Evolutionary conservation across 2,113 vertebrate species (phyloP).

Genomic region (Petroica traversi): DNA sequence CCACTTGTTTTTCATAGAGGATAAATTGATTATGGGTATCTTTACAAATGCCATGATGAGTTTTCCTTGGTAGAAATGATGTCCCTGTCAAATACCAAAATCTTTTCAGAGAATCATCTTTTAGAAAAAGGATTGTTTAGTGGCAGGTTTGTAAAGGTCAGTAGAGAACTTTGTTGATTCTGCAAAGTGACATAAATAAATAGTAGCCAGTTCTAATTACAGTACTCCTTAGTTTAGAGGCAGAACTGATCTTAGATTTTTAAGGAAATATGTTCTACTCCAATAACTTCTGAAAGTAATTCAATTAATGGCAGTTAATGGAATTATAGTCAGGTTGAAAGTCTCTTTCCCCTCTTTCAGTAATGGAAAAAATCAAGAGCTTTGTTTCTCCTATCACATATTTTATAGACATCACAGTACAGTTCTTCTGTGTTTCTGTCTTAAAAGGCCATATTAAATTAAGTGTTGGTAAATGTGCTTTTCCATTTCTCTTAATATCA

Average conservation of each 20-base stretch:
- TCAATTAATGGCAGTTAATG: neutral
- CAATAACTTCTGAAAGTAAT: neutral
- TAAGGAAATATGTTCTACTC: neutral
- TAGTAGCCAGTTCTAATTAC: neutral
- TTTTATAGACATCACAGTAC: neutral
- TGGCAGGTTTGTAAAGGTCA: neutral
- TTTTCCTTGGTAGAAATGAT: neutral
- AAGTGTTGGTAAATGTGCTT: neutral
- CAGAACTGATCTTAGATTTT: neutral
- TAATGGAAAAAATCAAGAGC: neutral
- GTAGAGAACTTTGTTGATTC: neutral
- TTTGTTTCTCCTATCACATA: neutral
- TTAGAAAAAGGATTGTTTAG: neutral
- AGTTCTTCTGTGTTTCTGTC: neutral
- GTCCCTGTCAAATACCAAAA: neutral
- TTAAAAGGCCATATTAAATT: neutral
- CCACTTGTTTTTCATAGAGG: neutral
- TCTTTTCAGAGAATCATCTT: neutral
- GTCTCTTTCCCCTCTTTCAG: neutral
- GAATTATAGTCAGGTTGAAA: neutral
- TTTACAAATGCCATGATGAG: neutral
- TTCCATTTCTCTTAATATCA: neutral
- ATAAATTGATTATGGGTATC: neutral
- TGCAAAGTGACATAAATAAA: neutral
- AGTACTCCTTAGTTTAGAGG: neutral